Percentiles rank a stretch among this genome's conserved stretches.
Evolutionary conservation across 2,797 vertebrate species (phyloP).

Genomic region (Protosalanx chinensis): DNA sequence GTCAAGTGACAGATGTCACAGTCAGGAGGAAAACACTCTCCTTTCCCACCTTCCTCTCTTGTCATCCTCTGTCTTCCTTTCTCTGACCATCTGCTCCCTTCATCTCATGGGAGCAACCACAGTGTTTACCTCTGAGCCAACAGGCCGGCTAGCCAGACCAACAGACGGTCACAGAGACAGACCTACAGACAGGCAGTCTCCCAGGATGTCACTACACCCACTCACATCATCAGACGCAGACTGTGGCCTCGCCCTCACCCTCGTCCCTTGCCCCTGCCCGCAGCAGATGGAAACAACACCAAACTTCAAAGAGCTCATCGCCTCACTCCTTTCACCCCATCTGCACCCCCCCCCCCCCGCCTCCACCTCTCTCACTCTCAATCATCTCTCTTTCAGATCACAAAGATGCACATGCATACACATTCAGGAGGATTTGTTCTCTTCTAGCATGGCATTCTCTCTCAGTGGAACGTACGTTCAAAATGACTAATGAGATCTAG

Average conservation of each 20-base stretch:
- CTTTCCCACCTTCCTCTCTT: background rate
- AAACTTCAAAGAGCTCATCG: conserved; percentile 48
- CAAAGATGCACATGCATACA: conserved; percentile 15
- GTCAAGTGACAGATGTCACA: no score
- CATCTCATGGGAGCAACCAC: conserved; percentile 48
- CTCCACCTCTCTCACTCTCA: conserved; percentile 37
- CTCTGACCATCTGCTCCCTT: conserved; percentile 8
- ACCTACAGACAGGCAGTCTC: background rate
- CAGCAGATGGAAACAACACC: conserved; percentile 22
- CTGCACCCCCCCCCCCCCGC: conserved; percentile 24
- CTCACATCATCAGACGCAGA: conserved; percentile 61
- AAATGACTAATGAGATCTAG: conserved; percentile 2
- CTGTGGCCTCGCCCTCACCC: conserved; percentile 26
- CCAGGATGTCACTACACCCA: conserved; percentile 58
- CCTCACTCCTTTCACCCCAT: background rate
- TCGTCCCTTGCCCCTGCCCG: conserved; percentile 44
- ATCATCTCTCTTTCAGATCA: conserved; percentile 35
- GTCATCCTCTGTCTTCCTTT: background rate
- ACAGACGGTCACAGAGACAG: conserved; percentile 31
- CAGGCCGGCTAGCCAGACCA: no score
- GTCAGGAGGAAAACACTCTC: background rate
- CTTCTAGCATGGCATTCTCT: conserved; percentile 1
- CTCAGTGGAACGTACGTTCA: background rate
- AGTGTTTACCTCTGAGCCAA: conserved; percentile 47
- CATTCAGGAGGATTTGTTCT: conserved; percentile 29